A percentile compares a stretch with the other conserved stretches of the same genome.
Conservation (phyloP, 2,797 vertebrate genomes). For the Sylvia borin region DNA sequence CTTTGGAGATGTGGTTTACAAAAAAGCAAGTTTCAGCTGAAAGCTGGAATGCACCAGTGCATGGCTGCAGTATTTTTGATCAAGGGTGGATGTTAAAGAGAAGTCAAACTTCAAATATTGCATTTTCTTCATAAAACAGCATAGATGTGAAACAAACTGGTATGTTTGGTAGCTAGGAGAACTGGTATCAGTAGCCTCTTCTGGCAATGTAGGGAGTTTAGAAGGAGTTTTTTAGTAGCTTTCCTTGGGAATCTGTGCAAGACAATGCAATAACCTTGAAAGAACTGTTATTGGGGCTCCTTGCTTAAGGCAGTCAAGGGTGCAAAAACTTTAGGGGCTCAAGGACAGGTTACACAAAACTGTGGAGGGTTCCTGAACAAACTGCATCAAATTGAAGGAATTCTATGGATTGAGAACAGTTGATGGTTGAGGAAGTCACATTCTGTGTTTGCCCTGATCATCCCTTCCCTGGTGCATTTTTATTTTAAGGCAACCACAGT, state of each 20-base stretch:
- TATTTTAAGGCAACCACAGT: neutral
- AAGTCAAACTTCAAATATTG: neutral
- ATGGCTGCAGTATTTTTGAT: neutral
- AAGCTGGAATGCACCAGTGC: neutral
- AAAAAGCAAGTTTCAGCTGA: neutral
- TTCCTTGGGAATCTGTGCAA: neutral
- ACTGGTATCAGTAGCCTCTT: neutral
- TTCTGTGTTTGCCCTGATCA: neutral
- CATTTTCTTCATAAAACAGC: neutral
- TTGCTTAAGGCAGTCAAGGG: neutral
- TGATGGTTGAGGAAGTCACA: neutral
- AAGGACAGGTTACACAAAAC: neutral
- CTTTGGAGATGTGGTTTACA: neutral
- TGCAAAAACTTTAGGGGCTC: neutral
- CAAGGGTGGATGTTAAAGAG: neutral
- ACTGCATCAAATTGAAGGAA: neutral
- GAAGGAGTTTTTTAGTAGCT: neutral
- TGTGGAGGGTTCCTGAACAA: neutral
- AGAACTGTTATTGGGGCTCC: neutral
- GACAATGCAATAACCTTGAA: neutral
- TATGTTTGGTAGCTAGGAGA: neutral
- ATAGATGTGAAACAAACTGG: neutral
- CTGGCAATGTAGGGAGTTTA: neutral
- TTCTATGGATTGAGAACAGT: neutral
- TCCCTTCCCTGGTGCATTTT: neutral